These are phyloP conservation scores for Zhuqinia jingwanae DNA, from an alignment of 2,888 invertebrate species.

Conservation along the genomic window DNA sequence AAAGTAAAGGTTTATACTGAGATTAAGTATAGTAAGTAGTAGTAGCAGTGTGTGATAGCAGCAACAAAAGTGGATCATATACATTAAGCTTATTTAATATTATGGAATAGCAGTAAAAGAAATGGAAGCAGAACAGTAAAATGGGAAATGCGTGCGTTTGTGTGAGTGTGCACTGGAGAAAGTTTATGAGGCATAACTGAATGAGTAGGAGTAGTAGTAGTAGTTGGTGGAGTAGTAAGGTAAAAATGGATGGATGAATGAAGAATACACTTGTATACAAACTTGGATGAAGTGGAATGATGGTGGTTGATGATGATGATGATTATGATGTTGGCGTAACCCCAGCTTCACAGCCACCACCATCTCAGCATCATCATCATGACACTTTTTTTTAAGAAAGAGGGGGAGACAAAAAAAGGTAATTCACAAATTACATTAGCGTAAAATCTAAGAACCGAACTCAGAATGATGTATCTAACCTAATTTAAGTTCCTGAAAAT, in stretches of 20 bases:
- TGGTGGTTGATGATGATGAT: neutral
- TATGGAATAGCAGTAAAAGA: too few relatives aligned
- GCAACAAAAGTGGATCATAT: too few relatives aligned
- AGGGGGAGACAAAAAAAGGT: slow-evolving; percentile 47
- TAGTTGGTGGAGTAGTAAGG: too few relatives aligned
- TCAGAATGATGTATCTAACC: too few relatives aligned
- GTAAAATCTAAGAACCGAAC: slow-evolving; percentile 26
- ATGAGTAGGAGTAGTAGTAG: neutral
- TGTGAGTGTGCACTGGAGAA: neutral
- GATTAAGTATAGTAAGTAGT: too few relatives aligned
- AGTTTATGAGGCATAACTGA: slow-evolving; percentile 41
- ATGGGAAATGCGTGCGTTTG: neutral
- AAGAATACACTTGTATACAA: neutral
- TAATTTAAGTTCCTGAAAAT: neutral
- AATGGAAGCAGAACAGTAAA: too few relatives aligned
- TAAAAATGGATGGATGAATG: neutral
- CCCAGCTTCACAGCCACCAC: slow-evolving; percentile 15
- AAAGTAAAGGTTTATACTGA: neutral
- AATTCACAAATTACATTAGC: slow-evolving; percentile 64
- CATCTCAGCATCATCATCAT: slow-evolving; percentile 12
- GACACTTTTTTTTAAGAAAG: slow-evolving; percentile 10
- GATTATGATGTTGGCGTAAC: neutral
- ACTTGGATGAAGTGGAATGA: neutral
- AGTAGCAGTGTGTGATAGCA: too few relatives aligned
- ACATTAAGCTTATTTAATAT: too few relatives aligned